Evolutionary conservation across 1,140 invertebrate species (phyloP).

Genomic region (Asbolus verrucosus): DNA sequence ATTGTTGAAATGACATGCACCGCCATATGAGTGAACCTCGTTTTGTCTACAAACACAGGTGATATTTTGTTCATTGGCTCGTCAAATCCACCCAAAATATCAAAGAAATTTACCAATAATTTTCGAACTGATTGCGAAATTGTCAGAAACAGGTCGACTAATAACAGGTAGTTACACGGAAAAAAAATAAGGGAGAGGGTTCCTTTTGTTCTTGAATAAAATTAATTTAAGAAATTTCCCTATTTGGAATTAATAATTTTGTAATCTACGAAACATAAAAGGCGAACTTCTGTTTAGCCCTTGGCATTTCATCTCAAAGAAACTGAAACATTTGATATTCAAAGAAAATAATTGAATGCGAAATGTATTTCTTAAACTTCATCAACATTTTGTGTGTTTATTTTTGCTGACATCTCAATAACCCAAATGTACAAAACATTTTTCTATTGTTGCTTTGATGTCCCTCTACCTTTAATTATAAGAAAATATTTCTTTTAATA

Average conservation of each 20-base stretch:
- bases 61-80: constrained; percentile 39
- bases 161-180: constrained; percentile 5
- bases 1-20: constrained; percentile 36
- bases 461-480: constrained; percentile 27
- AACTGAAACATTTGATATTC: constrained; percentile 44
- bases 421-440: constrained; percentile 37
- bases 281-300: constrained; percentile 30
- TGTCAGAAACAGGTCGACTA: constrained; percentile 15
- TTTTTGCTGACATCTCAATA: constrained; percentile 41
- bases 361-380: constrained; percentile 44
- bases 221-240: constrained; percentile 36
- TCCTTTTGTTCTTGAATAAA: constrained; percentile 29
- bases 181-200: constrained; percentile 9
- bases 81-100: constrained; percentile 41
- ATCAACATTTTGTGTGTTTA: constrained; percentile 41
- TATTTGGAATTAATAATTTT: constrained; percentile 37
- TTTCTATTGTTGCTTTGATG: constrained; percentile 39
- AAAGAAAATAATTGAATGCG: constrained; percentile 45
- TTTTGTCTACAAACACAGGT: constrained; percentile 5
- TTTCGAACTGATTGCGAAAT: constrained; percentile 13
- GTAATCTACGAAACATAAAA: constrained; percentile 36
- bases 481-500: neutral
- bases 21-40: constrained; percentile 5
- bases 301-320: constrained; percentile 43
- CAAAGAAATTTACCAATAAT: constrained; percentile 35